These are phyloP conservation scores for Artibeus jamaicensis DNA, from an alignment of 2,797 vertebrate species.

Conservation along the genomic window DNA sequence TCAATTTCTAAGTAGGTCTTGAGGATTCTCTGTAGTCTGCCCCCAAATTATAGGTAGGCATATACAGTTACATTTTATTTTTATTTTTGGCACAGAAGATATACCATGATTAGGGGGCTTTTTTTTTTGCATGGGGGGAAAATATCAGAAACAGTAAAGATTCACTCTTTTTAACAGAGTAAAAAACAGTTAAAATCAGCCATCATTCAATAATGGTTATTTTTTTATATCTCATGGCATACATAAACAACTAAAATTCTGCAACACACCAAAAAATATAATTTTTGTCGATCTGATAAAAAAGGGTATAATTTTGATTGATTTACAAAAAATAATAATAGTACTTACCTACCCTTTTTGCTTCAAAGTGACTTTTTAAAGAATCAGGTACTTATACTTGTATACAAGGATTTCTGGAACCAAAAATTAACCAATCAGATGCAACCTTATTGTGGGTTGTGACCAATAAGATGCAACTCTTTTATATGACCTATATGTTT, in stretches of 20 bases:
- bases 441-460: not conserved
- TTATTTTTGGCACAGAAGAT: not conserved
- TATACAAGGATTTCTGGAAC: not conserved
- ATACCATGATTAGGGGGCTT: not conserved
- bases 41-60: not conserved
- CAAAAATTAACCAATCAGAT: not conserved
- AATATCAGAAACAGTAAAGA: not conserved
- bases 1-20: not conserved
- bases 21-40: not conserved
- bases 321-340: not conserved
- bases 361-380: not conserved
- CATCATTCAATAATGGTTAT: not conserved
- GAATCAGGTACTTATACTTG: not conserved
- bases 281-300: not conserved
- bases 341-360: not conserved
- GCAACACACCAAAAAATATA: not conserved
- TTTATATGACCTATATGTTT: not conserved
- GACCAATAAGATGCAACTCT: not conserved
- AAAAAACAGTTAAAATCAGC: not conserved
- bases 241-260: not conserved
- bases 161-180: not conserved
- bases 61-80: not conserved
- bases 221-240: not conserved
- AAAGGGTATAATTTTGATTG: not conserved
- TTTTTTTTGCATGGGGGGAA: rapidly evolving